Base-by-base conservation (phyloP, 2,113 vertebrate species). In the Callopanchax toddi region DNA sequence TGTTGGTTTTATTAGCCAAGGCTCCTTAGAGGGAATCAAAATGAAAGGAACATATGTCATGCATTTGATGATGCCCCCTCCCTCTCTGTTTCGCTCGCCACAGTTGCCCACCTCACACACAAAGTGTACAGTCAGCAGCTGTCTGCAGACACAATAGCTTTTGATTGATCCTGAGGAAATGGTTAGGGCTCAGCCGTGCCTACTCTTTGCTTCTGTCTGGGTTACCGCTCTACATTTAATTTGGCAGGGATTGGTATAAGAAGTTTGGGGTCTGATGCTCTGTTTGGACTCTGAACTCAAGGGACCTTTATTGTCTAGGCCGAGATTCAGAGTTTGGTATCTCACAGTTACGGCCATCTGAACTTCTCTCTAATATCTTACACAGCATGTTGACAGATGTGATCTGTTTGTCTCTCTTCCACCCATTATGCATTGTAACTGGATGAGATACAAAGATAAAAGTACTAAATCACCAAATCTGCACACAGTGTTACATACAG, bases 31-130 rank as follows among this genome's bases (percentile, higher is more conserved):
- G 81, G 78, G 79, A 85, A 79, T 91, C 82, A 83, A 86, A 92
- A 91, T 89, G 84, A 91, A 92, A 90, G 79, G 81, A 92, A 89
- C 91, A 92, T 87, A 91, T 92, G 90, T 87, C 87, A 88, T 60
- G 68, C 77, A 85, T 91, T 90, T 87, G 82, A 90, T 83, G 86
- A 76, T 73, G 49, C 62, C 74, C 59, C 53, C 66, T 51, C 57
- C 60, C 18, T 59, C 42, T 61, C 40, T 57, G 60, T 68, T 73
- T 78, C 65, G 59, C 69, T 69, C 54, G 77, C 76, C 82, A 78
- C 82, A 79, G 71, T 86, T 87, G 74, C 83, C 85, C 81, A 91
- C 88, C 87, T 90, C 84, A 82, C 74, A 76, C 73, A 67, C 70
- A 86, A 89, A 89, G 60, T 87, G 87, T 84, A 81, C 79, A 85